Evolutionary conservation across 2,113 vertebrate genomes (phyloP).

Genomic region (Hemicordylus capensis): DNA sequence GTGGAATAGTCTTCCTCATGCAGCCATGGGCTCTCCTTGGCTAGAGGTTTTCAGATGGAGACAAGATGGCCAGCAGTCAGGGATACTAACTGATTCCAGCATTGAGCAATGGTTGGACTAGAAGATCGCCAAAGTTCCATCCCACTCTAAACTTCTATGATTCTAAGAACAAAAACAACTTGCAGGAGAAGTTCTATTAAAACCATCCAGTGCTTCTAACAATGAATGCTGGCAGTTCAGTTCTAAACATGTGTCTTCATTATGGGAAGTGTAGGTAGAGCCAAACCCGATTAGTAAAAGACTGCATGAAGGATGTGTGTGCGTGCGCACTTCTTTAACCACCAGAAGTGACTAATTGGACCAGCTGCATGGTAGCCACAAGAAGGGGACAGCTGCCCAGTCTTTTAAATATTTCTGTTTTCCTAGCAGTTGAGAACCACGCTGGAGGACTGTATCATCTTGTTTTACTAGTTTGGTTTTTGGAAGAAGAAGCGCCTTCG

Average conservation of each 20-base stretch:
- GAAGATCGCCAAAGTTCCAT: too few species aligned
- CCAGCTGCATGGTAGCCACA: slow-evolving; percentile 28
- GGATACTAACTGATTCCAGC: too few species aligned
- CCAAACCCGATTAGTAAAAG: not conserved
- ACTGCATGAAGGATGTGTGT: not conserved
- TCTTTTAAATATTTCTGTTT: slow-evolving; percentile 48
- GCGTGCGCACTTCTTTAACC: not conserved
- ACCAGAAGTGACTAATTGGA: not conserved
- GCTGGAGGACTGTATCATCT: slow-evolving; percentile 57
- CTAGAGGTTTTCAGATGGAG: too few species aligned
- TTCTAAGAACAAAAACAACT: slow-evolving; percentile 10
- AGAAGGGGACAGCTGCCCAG: slow-evolving; percentile 58
- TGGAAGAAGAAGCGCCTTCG: slow-evolving; percentile 53
- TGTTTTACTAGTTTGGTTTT: slow-evolving; percentile 44
- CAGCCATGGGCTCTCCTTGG: too few species aligned
- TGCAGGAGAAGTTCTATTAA: slow-evolving; percentile 5
- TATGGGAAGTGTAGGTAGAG: not conserved
- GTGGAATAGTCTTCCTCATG: too few species aligned
- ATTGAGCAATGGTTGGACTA: too few species aligned
- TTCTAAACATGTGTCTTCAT: not conserved
- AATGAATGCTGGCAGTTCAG: not conserved
- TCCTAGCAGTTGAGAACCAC: not conserved
- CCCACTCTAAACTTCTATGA: too few species aligned
- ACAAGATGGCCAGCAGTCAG: too few species aligned
- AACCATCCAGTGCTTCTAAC: not conserved